phyloP scores from a whole-genome alignment of 2,888 invertebrate species.

The Lycaena phlaeas region DNA sequence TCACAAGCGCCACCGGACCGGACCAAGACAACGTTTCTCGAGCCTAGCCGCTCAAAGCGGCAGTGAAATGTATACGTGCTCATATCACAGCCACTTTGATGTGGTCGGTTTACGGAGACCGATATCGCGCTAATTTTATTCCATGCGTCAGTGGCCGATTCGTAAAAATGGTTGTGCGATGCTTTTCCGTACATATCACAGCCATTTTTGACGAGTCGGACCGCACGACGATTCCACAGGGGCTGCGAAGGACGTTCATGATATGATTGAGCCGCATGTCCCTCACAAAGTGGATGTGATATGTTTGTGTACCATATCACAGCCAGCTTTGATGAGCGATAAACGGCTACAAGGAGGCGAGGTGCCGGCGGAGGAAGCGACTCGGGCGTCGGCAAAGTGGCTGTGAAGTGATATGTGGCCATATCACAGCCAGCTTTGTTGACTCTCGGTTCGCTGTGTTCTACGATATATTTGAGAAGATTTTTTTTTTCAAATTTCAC shows the following conservation, averaged over 20 bases:
- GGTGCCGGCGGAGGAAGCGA: background rate
- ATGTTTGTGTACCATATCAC: slow-evolving; percentile 84
- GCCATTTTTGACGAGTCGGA: slow-evolving; percentile 96
- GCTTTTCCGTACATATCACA: slow-evolving; percentile 80
- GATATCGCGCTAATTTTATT: slow-evolving; percentile 9
- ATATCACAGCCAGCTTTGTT: slow-evolving; percentile 97
- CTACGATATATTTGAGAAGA: background rate
- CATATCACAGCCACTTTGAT: slow-evolving; percentile 99
- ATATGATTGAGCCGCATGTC: slow-evolving; percentile 42
- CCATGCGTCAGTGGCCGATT: slow-evolving; percentile 58
- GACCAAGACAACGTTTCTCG: slow-evolving; percentile 37
- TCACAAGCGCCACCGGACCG: background rate
- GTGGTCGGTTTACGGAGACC: slow-evolving; percentile 78
- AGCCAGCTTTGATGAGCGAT: slow-evolving; percentile 98
- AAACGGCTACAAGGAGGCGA: slow-evolving; percentile 13
- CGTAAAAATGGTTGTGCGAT: slow-evolving; percentile 76
- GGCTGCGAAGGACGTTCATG: background rate
- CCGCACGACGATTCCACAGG: slow-evolving; percentile 54
- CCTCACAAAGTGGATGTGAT: slow-evolving; percentile 95
- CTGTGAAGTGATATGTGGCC: slow-evolving; percentile 82
- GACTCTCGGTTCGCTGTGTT: slow-evolving; percentile 19
- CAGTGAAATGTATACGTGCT: slow-evolving; percentile 79
- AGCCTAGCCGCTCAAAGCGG: slow-evolving; percentile 88
- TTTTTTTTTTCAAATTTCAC: too few relatives aligned
- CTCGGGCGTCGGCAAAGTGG: slow-evolving; percentile 75